Evolutionary conservation across 2,113 vertebrate species (phyloP).

Genomic region (Dermatemys mawii): DNA sequence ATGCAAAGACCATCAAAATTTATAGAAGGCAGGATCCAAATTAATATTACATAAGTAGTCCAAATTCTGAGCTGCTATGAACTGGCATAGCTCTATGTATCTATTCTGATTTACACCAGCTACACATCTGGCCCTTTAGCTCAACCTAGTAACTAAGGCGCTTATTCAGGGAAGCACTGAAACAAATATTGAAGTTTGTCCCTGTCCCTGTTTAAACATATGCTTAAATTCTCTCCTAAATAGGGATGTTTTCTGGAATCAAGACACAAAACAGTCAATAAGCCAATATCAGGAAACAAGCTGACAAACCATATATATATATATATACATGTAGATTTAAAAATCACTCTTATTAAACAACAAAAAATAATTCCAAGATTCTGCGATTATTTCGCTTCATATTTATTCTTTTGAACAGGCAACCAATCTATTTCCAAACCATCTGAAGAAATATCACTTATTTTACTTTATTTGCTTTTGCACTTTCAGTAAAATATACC

Average conservation of each 20-base stretch:
- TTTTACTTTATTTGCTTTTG: not conserved
- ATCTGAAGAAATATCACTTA: not conserved
- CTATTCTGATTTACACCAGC: not conserved
- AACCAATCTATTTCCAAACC: not conserved
- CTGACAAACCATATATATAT: not conserved
- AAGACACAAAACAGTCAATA: not conserved
- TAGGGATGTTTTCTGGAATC: not conserved
- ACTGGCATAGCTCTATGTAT: rapidly evolving
- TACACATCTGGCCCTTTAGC: not conserved
- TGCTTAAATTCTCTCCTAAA: not conserved
- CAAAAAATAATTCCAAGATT: not conserved
- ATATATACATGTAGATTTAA: not conserved
- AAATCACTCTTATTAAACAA: not conserved
- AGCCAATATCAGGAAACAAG: not conserved
- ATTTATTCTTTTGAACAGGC: not conserved
- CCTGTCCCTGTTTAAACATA: not conserved
- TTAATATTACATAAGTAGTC: not conserved
- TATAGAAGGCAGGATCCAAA: not conserved
- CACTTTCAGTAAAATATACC: not conserved
- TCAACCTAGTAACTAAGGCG: not conserved
- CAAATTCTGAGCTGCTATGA: not conserved
- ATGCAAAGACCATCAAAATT: not conserved
- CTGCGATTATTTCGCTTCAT: not conserved
- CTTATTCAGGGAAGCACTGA: not conserved
- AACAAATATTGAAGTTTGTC: not conserved